Base-by-base conservation (phyloP, 2,113 vertebrate species). In the Otolemur garnettii region DNA sequence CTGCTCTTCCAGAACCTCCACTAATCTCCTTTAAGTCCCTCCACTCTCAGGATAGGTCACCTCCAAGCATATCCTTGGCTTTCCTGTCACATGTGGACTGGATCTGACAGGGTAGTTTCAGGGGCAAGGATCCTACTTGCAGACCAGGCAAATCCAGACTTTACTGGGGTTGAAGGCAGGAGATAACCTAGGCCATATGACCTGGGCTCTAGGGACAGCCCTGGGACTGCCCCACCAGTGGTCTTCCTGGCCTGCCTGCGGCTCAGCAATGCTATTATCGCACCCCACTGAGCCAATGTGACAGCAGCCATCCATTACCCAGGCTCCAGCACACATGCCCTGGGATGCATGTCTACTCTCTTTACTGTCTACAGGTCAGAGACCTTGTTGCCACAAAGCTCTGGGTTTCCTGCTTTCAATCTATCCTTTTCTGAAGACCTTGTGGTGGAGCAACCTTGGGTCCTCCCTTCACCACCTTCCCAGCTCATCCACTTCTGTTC, bases 271-370 rank as follows among this genome's bases (percentile, higher is more conserved):
- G 17, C 83, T 81, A 33, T 85, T 82, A 91, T 77, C 82, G 80
- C 53, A 82, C 35, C 33, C 26, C 35, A 81, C 35, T 26, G 88
- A 97, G 72, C 72, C 64, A 64, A 4, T 0, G 17, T 87, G 93
- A 91, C 79, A 66, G 69, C 8, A 17, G 35, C 69, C 69, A 83
- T 74, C 79, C 82, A 72, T 90, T 45, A 96, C 26, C 6, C 77
- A 28, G 60, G 74, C 74, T 69, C 80, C 28, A 38, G 88, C 60
- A 59, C 74, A 26, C 0, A 21, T n/a, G 77, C 8, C 62, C 96
- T 64, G 38, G 71, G 84, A 66, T 0, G 18, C 66, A 18, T 2
- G 66, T 62, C 82, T 42, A 28, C 69, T n/a, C 88, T n/a, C 60
- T 35, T 72, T 5, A 1, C 30, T 53, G n/a, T 66, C 45, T 77